phyloP scores from a whole-genome alignment of 2,113 vertebrate genomes.

The Sinocyclocheilus maitianheensis region DNA sequence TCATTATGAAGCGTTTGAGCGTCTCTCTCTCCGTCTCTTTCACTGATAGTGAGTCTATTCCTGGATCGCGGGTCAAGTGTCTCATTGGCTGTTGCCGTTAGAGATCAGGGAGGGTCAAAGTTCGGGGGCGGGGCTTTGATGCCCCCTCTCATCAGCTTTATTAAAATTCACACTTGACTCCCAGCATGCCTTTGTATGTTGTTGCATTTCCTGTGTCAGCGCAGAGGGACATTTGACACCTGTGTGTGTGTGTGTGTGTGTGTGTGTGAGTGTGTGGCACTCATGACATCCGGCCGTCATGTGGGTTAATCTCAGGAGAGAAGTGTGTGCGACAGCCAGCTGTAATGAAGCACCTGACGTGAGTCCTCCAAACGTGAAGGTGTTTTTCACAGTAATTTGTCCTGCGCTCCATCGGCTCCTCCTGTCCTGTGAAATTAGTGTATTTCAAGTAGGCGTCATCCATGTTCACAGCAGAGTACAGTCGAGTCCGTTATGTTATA shows the following conservation, averaged over 20 bases:
- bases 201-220: neutral
- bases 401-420: neutral
- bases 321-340: conserved; percentile 24
- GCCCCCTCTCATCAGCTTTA: neutral
- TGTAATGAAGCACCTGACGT: conserved; percentile 43
- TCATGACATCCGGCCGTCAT: conserved; percentile 17
- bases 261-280: neutral
- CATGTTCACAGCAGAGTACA: neutral
- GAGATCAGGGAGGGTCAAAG: neutral
- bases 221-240: neutral
- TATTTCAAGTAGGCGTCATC: neutral
- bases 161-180: neutral
- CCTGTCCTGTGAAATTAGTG: neutral
- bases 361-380: conserved; percentile 24
- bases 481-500: neutral
- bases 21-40: no score
- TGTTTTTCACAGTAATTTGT: conserved; percentile 25
- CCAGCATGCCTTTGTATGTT: no score
- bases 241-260: neutral
- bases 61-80: neutral
- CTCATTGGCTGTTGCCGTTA: neutral
- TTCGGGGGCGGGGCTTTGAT: neutral
- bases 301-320: conserved; percentile 28
- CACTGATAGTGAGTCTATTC: neutral
- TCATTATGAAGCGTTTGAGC: neutral